Evolutionary conservation across 2,797 vertebrate genomes (phyloP), one percentile per base, ranked within the genome.

Genomic region (Cygnus olor): DNA sequence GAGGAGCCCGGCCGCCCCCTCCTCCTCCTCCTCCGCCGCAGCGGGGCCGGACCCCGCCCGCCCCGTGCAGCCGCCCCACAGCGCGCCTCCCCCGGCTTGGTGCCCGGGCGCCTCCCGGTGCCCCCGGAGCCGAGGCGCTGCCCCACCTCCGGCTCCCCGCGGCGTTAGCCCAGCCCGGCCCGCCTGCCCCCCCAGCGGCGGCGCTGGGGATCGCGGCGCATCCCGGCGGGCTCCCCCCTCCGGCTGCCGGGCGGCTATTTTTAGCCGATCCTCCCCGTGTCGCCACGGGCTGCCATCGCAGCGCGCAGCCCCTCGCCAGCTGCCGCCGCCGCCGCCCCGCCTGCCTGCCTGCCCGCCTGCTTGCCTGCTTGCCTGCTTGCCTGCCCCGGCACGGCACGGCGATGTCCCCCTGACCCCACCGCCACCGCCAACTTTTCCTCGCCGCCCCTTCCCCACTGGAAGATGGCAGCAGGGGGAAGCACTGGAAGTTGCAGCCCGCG

Each of bases 191-290:
- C 92, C 91, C 92, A 69, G 95, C 89, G 93, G 93, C 93, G 49
- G 80, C 83, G 56, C 82, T 40, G 28, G 92, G 93, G 94, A 95
- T 87, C 96, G 68, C 80, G 57, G 92, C 96, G 88, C 85, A 90
- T 94, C 96, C 96, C 83, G 92, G 44, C 93, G 18, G 88, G 73
- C 94, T 96, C 85, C 89, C 95, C 57, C 95, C 95, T 89, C 96
- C 93, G 92, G 94, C 93, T 94, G 85, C 85, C 92, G 73, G 79
- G 83, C 81, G 81, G 95, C 97, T 99, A 99, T 99, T 98, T 98
- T 98, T 98, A 98, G 98, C 95, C 93, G 92, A 94, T 95, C 97
- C 98, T 98, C 97, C 94, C 97, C 97, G 96, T 95, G 96, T 94
- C 92, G 95, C 97, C 97, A 68, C 98, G 94, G 90, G 97, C 97